A percentile compares a stretch with the other conserved stretches of the same genome.
Evolutionary conservation across 2,797 vertebrate genomes (phyloP).

Genomic region (Tachyglossus aculeatus): DNA sequence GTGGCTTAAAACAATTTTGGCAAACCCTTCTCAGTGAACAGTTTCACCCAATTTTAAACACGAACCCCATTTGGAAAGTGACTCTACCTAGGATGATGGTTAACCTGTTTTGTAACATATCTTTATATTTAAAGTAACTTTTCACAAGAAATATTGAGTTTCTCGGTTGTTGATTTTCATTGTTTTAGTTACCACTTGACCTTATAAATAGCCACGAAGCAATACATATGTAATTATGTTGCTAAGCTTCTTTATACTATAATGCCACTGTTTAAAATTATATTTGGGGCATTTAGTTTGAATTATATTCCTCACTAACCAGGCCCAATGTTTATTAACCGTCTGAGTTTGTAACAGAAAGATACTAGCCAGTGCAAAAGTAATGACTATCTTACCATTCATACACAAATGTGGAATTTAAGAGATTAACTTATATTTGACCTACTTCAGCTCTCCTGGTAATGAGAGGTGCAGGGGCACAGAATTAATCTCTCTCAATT

Average conservation of each 20-base stretch:
- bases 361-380: conserved; percentile 67
- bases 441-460: conserved; percentile 81
- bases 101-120: background rate
- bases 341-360: conserved; percentile 65
- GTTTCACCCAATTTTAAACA: conserved; percentile 17
- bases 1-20: background rate
- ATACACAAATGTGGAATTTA: conserved; percentile 79
- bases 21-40: background rate
- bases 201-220: background rate
- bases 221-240: background rate
- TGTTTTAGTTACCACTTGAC: conserved; percentile 1
- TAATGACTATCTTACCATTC: conserved; percentile 71
- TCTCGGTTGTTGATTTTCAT: conserved; percentile 1
- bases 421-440: conserved; percentile 86
- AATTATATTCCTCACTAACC: conserved; percentile 52
- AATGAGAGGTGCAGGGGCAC: conserved; percentile 81
- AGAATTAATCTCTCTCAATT: conserved; percentile 86
- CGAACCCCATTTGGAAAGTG: background rate
- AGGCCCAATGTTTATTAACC: conserved; percentile 68
- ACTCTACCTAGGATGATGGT: background rate
- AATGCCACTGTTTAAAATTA: background rate
- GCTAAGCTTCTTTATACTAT: background rate
- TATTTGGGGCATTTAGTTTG: conserved; percentile 42
- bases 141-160: background rate
- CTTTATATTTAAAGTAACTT: background rate